Conservation (phyloP, 1,140 invertebrate species). For the Lutraria rhynchaena region DNA sequence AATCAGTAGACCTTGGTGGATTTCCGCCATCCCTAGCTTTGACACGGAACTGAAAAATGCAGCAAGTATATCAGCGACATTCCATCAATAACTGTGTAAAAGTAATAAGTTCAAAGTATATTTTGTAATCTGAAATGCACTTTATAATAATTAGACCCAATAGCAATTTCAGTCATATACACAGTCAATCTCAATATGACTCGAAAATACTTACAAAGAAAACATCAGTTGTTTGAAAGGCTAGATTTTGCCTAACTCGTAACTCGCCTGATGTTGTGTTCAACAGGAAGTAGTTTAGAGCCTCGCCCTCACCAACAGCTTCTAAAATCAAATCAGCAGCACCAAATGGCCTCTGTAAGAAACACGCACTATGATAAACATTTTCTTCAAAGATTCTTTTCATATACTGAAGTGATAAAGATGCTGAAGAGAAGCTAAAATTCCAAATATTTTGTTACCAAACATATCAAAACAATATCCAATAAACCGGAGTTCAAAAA, state of each 20-base stretch:
- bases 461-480: too few species aligned
- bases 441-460: too few species aligned
- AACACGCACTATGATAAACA: too few species aligned
- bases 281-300: conserved; percentile 62
- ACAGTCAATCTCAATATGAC: not conserved
- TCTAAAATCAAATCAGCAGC: conserved; percentile 3
- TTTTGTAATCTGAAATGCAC: too few species aligned
- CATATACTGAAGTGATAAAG: too few species aligned
- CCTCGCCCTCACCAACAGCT: conserved; percentile 58
- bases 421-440: too few species aligned
- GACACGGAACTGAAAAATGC: conserved; percentile 51
- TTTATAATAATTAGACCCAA: too few species aligned
- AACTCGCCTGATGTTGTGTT: conserved; percentile 8
- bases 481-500: too few species aligned
- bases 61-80: not conserved
- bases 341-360: conserved; percentile 39
- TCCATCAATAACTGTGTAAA: not conserved
- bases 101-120: too few species aligned
- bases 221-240: not conserved
- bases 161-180: too few species aligned
- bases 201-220: conserved; percentile 36
- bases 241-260: not conserved
- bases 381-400: too few species aligned
- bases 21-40: conserved; percentile 47
- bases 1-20: conserved; percentile 24